Conservation (phyloP, 2,113 vertebrate genomes). For the Tichodroma muraria region DNA sequence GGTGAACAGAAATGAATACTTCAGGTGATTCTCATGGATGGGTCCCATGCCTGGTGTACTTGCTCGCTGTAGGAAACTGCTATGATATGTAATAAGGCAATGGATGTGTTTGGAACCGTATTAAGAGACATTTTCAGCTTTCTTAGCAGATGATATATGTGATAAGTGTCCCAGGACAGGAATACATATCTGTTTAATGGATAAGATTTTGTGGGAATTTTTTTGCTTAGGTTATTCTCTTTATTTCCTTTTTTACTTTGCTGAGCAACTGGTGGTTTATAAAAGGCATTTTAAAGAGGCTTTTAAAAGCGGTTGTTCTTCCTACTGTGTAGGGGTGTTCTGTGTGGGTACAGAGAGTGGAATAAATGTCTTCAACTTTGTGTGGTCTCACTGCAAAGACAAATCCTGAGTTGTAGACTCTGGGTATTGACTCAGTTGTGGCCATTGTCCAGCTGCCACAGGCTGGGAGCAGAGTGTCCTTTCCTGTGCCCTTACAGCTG, state of each 20-base stretch:
- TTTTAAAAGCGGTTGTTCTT: neutral
- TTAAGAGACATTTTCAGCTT: neutral
- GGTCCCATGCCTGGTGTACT: neutral
- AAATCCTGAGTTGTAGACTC: neutral
- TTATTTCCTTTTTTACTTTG: neutral
- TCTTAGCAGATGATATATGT: neutral
- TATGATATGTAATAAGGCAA: neutral
- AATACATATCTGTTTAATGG: neutral
- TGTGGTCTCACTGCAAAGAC: neutral
- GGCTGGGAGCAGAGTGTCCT: neutral
- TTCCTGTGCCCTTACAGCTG: neutral
- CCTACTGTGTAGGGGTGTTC: neutral
- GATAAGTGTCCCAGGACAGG: neutral
- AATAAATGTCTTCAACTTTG: neutral
- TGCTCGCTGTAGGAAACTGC: accelerated
- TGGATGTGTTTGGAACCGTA: neutral
- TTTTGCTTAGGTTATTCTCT: neutral
- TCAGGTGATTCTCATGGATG: neutral
- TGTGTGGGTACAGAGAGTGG: neutral
- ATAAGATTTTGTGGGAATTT: neutral
- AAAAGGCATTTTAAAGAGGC: neutral
- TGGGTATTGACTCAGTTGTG: neutral
- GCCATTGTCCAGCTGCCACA: neutral
- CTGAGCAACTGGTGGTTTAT: neutral
- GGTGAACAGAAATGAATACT: neutral